Base-by-base conservation (phyloP, 2,113 vertebrate genomes). In the Periophthalmodon schlosseri region DNA sequence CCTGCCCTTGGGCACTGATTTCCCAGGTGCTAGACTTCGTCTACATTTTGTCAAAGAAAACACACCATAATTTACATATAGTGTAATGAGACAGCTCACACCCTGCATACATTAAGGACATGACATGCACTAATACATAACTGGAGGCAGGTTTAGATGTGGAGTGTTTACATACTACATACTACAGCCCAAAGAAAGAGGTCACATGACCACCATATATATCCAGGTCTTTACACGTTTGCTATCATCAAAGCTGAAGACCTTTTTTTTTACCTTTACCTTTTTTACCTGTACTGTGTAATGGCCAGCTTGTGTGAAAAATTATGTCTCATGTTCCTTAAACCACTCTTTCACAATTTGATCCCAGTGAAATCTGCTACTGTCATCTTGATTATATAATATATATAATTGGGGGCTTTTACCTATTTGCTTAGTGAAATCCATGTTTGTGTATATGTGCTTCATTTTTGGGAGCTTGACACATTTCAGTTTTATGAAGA, bases 401-500 rank as follows among this genome's bases (percentile, higher is more conserved):
- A n/a, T 49, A 49, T 49, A 10, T 12, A 49, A 49, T 49, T 49
- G 47, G 47, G 3, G 47, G 49, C 14, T 50, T 5, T 50, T 50
- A 18, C 6, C 36, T 5, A 50, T 50, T 50, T 50, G 14, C 15
- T 50, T 50, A 47, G 14, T 47, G n/a, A 47, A 10, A 47, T 47
- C 46, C 46, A 47, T 10, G 49, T 15, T 50, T 4, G 15, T 50
- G 15, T 50, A 7, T 50, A 50, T 50, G 49, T 50, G 49, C 49
- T 16, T 18, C 14, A 18, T 50, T 39, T 39, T 50, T 18, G 1
- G 49, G 49, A 21, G 20, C 7, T n/a, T n/a, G 8, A 56, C 52
- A 56, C 52, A 56, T 56, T n/a, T 56, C 20, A 18, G 16, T 67
- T 72, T 67, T 39, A 68, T 82, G 39, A 63, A 75, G 73, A 82